Conservation (phyloP, 2,113 vertebrate genomes). For the Chaetorhynchus papuensis region DNA sequence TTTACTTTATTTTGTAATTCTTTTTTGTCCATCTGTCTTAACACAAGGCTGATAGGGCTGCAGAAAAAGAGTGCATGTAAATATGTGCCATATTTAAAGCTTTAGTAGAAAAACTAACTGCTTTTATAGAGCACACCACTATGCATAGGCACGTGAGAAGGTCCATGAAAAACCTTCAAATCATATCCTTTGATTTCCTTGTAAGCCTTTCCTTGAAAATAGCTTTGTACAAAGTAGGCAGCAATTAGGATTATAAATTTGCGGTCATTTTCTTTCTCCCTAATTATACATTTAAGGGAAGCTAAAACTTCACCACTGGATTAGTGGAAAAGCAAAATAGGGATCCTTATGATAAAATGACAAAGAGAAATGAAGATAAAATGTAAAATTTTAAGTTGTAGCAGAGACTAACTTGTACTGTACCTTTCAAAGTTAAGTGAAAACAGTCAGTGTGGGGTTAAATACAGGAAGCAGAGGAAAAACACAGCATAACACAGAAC, state of each 20-base stretch:
- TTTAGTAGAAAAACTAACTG: neutral
- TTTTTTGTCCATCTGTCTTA: neutral
- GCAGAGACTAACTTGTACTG: neutral
- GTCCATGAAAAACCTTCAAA: neutral
- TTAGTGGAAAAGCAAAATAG: neutral
- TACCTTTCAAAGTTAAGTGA: neutral
- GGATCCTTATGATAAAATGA: neutral
- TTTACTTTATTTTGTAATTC: neutral
- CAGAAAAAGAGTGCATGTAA: neutral
- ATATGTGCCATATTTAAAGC: neutral
- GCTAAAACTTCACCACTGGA: neutral
- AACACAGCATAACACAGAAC: neutral
- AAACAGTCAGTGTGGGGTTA: neutral
- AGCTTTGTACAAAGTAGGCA: neutral
- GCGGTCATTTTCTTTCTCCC: neutral
- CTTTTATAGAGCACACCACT: neutral
- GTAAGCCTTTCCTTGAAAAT: neutral
- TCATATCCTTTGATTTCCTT: neutral
- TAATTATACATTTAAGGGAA: neutral
- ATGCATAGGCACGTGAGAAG: neutral
- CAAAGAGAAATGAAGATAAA: neutral
- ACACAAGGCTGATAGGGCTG: neutral
- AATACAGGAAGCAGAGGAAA: neutral
- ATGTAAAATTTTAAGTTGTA: neutral
- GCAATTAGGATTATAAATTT: neutral